These are phyloP conservation scores for Montipora capitata DNA, from an alignment of 92 coral and sea anemone species.

Conservation along the genomic window DNA sequence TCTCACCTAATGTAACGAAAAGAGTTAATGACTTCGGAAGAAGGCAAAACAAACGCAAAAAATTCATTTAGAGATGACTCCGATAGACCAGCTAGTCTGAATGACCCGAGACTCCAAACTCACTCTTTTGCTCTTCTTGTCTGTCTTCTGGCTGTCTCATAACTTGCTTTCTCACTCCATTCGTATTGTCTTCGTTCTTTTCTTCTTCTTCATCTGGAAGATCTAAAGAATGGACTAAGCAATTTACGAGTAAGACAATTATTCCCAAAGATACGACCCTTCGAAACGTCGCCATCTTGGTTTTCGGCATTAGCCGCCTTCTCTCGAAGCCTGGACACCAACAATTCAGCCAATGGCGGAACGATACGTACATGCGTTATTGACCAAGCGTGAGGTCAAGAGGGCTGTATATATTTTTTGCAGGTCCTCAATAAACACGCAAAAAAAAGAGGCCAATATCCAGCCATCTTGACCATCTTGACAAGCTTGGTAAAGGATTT, in stretches of 20 bases:
- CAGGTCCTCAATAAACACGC: no score
- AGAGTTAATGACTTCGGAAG: no score
- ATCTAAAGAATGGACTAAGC: neutral
- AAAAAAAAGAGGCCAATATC: no score
- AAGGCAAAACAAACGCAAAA: no score
- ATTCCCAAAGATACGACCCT: conserved; percentile 27
- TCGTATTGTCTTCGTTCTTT: neutral
- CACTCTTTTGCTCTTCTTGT: neutral
- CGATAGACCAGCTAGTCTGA: no score
- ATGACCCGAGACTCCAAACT: no score
- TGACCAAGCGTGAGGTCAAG: no score
- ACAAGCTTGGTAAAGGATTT: no score
- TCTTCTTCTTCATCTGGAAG: neutral
- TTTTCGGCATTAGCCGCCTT: conserved; percentile 33
- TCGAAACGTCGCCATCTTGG: conserved; percentile 81
- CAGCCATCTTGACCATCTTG: no score
- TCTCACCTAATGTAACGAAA: neutral
- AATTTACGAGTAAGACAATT: conserved; percentile 25
- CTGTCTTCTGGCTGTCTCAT: neutral
- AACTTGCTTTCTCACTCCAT: neutral
- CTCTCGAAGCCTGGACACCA: conserved; percentile 71
- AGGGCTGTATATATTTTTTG: no score
- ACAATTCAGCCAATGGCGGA: conserved; percentile 75
- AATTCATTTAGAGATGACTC: no score
- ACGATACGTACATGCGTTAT: conserved; percentile 70